Evolutionary conservation across 2,113 vertebrate species (phyloP), one percentile per base, ranked within the genome.

Genomic region (Ibidorhyncha struthersii): DNA sequence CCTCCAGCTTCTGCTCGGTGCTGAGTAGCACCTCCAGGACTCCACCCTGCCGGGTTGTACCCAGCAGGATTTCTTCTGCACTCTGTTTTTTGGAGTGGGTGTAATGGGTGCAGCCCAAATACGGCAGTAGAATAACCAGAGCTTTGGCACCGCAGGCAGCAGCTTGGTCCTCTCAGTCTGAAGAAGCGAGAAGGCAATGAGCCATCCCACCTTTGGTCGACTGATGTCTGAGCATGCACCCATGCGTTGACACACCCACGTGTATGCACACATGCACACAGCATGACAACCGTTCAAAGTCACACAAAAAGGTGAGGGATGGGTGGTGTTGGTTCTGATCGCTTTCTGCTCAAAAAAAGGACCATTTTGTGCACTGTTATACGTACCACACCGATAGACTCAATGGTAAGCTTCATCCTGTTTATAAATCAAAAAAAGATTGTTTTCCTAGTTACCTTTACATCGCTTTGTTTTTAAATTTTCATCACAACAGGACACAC

Each of bases 281-380:
- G 11, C 1, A 6, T 30, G 78, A 30, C 30, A 70, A 59, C 18
- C 5, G 1, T 13, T 69, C 53, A 56, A 30, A 80, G 34, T 16
- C 4, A 13, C 49, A 4, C 6, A 21, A 70, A 81, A 41, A 30
- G 10, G 45, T 23, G 78, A 43, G 0, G 0, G 12, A 16, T n/a
- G 30, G 8, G 22, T 49, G 20, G 2, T 73, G 22, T 14, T 15
- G 19, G 41, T 45, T 58, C 70, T 32, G n/a, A 50, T 19, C 0
- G 3, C 78, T 55, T 56, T 74, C 19, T 14, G 70, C 70, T 78
- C 30, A 32, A 43, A 73, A 55, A 43, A 23, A 72, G n/a, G 49
- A 58, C 36, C 18, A 4, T 30, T 69, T 41, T 61, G 34, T 56
- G n/a, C 43, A 13, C 34, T 47, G 49, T 50, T 25, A 50, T 5